Evolutionary conservation across 2,797 vertebrate genomes (phyloP).

Genomic region (Sebastolobus altivelis): DNA sequence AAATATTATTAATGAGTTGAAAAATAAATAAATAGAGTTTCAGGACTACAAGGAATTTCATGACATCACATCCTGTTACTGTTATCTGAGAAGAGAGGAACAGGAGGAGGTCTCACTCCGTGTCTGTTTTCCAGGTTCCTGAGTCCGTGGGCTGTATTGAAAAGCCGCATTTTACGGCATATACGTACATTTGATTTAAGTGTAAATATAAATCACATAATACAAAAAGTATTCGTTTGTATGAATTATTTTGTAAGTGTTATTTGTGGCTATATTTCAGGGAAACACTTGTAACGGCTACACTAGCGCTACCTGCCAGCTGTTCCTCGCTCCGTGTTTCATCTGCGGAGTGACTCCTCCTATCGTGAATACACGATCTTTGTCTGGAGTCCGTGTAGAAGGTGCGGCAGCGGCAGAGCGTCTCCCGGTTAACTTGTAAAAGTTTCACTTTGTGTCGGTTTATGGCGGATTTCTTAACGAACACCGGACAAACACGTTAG

Average conservation of each 20-base stretch:
- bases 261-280: not conserved
- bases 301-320: not conserved
- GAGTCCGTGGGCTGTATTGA: rapidly evolving
- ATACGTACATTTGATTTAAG: rapidly evolving
- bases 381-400: constrained; percentile 13
- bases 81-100: not conserved
- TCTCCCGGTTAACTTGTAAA: constrained; percentile 54
- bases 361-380: constrained; percentile 2
- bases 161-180: rapidly evolving
- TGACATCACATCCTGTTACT: constrained; percentile 65
- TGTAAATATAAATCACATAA: rapidly evolving
- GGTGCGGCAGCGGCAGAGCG: constrained; percentile 60
- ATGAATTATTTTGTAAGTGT: rapidly evolving
- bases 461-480: constrained; percentile 28
- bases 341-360: not conserved
- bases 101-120: constrained; percentile 33
- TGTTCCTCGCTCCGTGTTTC: not conserved
- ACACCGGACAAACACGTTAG: not conserved
- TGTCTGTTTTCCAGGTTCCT: not conserved
- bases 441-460: constrained; percentile 42
- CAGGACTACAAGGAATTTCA: constrained; percentile 57
- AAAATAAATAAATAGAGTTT: not conserved
- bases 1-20: not conserved
- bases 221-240: rapidly evolving
- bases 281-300: not conserved